These are phyloP conservation scores for Lacerta bilineata DNA, from an alignment of 2,797 vertebrate species.

Conservation along the genomic window DNA sequence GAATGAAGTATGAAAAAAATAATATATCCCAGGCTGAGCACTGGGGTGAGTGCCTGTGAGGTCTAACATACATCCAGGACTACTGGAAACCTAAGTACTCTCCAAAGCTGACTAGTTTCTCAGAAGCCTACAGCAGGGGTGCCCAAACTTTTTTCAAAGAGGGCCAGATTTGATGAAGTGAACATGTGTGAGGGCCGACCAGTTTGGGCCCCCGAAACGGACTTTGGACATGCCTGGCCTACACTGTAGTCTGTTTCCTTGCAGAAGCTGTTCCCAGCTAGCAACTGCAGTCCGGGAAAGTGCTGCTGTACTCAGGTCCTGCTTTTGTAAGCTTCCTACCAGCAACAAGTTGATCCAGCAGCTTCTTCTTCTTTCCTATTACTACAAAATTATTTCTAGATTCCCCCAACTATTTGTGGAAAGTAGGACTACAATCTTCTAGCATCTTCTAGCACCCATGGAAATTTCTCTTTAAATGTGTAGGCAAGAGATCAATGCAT, in stretches of 20 bases:
- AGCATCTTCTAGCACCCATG: neutral
- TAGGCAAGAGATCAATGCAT: neutral
- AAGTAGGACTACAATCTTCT: neutral
- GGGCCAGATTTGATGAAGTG: too few species aligned
- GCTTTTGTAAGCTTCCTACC: too few species aligned
- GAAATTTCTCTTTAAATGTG: neutral
- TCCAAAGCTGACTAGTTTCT: neutral
- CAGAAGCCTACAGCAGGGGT: neutral
- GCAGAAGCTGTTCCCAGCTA: neutral
- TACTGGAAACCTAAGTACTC: neutral
- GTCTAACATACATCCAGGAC: neutral
- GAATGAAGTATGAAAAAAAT: constrained; percentile 61
- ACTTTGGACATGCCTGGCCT: too few species aligned
- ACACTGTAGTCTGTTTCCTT: neutral
- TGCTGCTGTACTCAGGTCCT: too few species aligned
- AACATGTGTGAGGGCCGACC: too few species aligned
- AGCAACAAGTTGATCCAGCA: too few species aligned
- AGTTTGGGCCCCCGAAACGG: too few species aligned
- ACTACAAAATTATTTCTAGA: neutral
- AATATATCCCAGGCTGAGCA: neutral
- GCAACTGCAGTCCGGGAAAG: neutral
- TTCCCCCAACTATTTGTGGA: neutral
- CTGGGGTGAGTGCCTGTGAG: neutral
- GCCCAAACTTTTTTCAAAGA: too few species aligned
- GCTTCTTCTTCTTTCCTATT: neutral